Evolutionary conservation across 1,140 invertebrate species (phyloP), one percentile per base, ranked within the genome.

Genomic region (Ganaspis sp.): DNA sequence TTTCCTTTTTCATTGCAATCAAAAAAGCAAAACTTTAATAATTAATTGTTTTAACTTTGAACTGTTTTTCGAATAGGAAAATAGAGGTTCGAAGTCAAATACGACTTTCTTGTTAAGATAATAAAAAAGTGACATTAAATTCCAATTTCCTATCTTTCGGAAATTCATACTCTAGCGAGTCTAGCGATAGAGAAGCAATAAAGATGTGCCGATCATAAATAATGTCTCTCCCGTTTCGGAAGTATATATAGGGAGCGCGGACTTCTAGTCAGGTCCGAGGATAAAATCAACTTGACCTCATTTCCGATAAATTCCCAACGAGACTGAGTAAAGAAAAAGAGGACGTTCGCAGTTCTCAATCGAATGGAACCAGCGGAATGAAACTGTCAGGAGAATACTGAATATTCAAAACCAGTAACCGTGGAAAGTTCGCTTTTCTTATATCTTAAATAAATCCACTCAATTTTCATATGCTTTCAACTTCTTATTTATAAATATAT

Each of bases 221-320:
- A 87, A 88, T 80, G 78, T 83, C 74, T 74, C 74, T 85, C 82
- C 80, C 80, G 75, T 81, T 58, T 80, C 78, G 73, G 49, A 73
- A 37, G 54, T 72, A 76, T 64, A 54, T 73, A 73, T 53, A 71
- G 54, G 12, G 12, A 49, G 45, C 45, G n/a, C 17, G 45, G 45
- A 49, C 45, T 49, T 49, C 45, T 17, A 81, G 81, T 81, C 84
- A 81, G 79, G 81, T 76, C 74, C 77, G 80, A 74, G 83, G 76
- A 84, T 83, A 85, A 85, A 87, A 88, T 88, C 85, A 87, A 87
- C 85, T 86, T 87, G 87, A 87, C 86, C 87, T 78, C 81, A 53
- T 87, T 87, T 79, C 81, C 70, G 76, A 74, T 81, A 77, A 82
- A 86, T 84, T 83, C 81, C 80, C 80, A 40, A 73, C 72, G 77